Base-by-base conservation (phyloP, 2,113 vertebrate species). In the Sphyrna mokarran region DNA sequence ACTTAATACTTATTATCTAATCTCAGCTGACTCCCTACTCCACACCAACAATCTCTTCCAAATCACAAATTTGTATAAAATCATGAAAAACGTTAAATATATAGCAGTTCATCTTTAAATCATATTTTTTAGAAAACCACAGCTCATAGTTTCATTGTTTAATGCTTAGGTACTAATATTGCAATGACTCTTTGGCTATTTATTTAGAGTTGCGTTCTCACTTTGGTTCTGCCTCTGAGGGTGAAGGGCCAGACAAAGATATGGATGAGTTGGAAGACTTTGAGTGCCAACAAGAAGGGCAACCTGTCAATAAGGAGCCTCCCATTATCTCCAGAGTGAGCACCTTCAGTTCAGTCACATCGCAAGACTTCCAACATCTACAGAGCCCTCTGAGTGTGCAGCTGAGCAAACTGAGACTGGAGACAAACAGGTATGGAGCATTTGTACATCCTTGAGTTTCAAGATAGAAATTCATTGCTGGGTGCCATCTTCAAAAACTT, bases 181-280 rank as follows among this genome's bases (percentile, higher is more conserved):
- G n/a, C 89, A 37, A 93, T 22, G 89, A 61, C 33, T n/a, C 37
- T 95, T 76, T 95, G 48, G 69, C 18, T 29, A 23, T 61, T 90
- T 40, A 86, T 69, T 94, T 96, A 99, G 99, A 99, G 97, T 98
- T 99, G 96, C 98, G 95, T 96, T 97, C 98, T 95, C 98, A 98
- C 97, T 98, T 98, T 68, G 98, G 99, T 85, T 98, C 98, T 5
- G 96, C 97, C 0, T 98, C 98, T 0, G 98, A 99, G 97, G 97
- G 97, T 0, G 98, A 99, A 96, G 98, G 98, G 6, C 98, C 97
- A 0, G 98, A 98, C 83, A 98, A 99, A 96, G 98, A 98, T 0
- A n/a, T 86, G 0, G 98, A 98, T 0, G 98, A 98, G 94, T 97
- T 96, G 40, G 97, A 97, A 91, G 68, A 95, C 5, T 1, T 37